phyloP scores from a whole-genome alignment of 2,888 invertebrate species.

The Tuta absoluta region DNA sequence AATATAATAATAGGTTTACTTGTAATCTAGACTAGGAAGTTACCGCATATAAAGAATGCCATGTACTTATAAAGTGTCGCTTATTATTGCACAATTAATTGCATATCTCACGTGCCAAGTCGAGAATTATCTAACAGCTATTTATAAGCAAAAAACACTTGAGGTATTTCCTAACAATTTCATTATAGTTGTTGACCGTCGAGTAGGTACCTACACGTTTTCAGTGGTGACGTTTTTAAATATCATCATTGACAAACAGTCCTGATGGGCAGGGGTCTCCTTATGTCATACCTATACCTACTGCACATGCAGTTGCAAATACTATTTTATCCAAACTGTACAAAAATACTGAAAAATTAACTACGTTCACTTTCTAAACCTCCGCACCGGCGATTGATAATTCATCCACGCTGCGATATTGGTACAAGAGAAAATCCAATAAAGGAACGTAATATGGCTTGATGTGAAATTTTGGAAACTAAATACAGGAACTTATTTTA shows the following conservation, averaged over 20 bases:
- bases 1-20: not conserved
- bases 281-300: too few relatives aligned
- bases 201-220: not conserved
- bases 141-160: slow-evolving; percentile 12
- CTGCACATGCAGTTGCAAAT: too few relatives aligned
- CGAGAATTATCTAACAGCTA: slow-evolving; percentile 28
- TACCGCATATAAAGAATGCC: not conserved
- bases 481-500: too few relatives aligned
- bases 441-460: too few relatives aligned
- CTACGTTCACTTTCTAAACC: too few relatives aligned
- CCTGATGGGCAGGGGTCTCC: too few relatives aligned
- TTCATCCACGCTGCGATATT: too few relatives aligned
- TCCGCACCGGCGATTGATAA: too few relatives aligned
- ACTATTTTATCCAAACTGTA: too few relatives aligned
- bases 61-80: not conserved
- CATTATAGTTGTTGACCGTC: not conserved
- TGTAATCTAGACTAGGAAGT: not conserved
- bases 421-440: too few relatives aligned
- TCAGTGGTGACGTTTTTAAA: not conserved
- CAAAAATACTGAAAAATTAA: too few relatives aligned
- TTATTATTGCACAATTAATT: slow-evolving; percentile 31
- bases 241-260: not conserved
- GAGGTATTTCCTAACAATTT: slow-evolving; percentile 1
- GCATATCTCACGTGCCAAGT: slow-evolving; percentile 27
- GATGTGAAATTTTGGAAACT: too few relatives aligned